Percentiles rank a stretch among this genome's conserved stretches.
These are phyloP conservation scores for Podabrus alpinus DNA, from an alignment of 2,888 invertebrate genomes.

Conservation along the genomic window DNA sequence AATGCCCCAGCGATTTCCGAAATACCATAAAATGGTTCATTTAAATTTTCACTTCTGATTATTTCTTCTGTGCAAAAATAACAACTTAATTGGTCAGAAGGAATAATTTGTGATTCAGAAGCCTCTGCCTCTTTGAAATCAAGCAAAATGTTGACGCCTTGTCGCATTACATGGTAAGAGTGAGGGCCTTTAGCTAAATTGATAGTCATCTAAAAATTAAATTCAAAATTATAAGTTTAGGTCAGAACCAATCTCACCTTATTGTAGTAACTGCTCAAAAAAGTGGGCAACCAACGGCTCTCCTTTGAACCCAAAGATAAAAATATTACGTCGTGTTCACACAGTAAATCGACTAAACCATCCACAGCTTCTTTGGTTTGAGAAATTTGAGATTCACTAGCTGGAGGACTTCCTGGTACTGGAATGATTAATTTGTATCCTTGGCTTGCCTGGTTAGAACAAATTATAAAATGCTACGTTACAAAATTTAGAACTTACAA, in stretches of 20 bases:
- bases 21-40: constrained; percentile 62
- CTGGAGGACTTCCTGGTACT: constrained; percentile 92
- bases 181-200: constrained; percentile 98
- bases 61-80: constrained; percentile 99
- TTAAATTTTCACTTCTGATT: constrained; percentile 85
- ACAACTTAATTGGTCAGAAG: constrained; percentile 85
- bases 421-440: constrained; percentile 80
- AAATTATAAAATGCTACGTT: not conserved
- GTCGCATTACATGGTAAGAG: constrained; percentile 92
- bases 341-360: constrained; percentile 70
- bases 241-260: constrained; percentile 64
- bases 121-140: constrained; percentile 29
- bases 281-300: constrained; percentile 95
- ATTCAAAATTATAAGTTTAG: constrained; percentile 3
- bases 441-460: constrained; percentile 62
- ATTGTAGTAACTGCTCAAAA: constrained; percentile 76
- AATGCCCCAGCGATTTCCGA: constrained; percentile 88
- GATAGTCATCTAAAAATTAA: constrained; percentile 74
- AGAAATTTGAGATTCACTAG: constrained; percentile 68
- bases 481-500: constrained; percentile 61
- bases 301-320: constrained; percentile 94
- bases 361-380: constrained; percentile 67
- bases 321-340: constrained; percentile 86
- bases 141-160: constrained; percentile 65
- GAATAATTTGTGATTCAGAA: constrained; percentile 59